phyloP scores from a whole-genome alignment of 2,888 invertebrate species.

The Euspilapteryx auroguttella region DNA sequence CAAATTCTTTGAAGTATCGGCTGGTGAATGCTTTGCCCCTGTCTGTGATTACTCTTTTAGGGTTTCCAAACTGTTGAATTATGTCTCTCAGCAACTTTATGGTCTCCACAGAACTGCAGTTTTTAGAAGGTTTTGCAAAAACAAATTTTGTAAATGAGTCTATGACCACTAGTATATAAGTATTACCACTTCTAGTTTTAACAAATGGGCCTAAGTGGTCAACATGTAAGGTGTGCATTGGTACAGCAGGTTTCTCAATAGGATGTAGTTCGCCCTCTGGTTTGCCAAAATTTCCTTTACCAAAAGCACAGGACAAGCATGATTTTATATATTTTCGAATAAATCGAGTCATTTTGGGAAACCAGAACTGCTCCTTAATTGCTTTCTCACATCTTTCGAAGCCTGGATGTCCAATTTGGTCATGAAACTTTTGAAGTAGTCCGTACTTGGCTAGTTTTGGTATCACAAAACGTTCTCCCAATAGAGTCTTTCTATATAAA shows the following conservation, averaged over 20 bases:
- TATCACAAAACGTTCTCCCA: no score
- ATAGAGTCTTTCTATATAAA: no score
- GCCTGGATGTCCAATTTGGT: no score
- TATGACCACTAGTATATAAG: no score
- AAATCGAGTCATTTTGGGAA: constrained; percentile 13
- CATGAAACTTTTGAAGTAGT: no score
- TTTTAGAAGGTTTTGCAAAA: no score
- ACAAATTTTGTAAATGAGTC: no score
- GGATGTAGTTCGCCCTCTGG: constrained; percentile 9
- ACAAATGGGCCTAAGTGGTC: constrained; percentile 14
- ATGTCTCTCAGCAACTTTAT: constrained; percentile 9
- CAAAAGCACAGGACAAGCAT: constrained; percentile 16
- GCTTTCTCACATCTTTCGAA: constrained; percentile 10
- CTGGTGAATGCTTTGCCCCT: no score
- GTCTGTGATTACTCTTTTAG: constrained; percentile 6
- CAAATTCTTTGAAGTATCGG: constrained; percentile 10
- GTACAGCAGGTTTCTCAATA: constrained; percentile 10
- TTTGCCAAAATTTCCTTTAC: constrained; percentile 13
- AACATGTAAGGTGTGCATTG: constrained; percentile 14
- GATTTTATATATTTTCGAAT: constrained; percentile 12
- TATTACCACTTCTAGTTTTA: no score
- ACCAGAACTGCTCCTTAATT: constrained; percentile 16
- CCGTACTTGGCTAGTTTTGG: no score
- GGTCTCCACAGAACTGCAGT: constrained; percentile 10
- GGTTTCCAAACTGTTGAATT: constrained; percentile 9